Conservation (phyloP, 2,113 vertebrate genomes). For the Paralichthys olivaceus region DNA sequence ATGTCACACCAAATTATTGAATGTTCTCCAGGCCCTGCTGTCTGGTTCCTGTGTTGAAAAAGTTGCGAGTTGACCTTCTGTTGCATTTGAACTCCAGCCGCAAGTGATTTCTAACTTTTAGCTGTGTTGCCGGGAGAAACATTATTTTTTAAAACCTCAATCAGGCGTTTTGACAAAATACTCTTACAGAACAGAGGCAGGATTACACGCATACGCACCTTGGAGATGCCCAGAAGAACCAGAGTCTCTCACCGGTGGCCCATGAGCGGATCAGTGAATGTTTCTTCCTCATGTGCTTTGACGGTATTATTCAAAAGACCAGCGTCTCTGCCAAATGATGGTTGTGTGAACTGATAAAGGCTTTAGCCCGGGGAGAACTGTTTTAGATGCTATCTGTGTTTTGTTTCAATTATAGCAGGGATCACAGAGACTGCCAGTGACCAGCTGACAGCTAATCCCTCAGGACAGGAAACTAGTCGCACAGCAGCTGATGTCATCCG, state of each 20-base stretch:
- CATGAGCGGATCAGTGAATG: neutral
- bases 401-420: slow-evolving; percentile 72
- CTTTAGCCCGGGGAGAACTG: slow-evolving; percentile 61
- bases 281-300: slow-evolving; percentile 34
- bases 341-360: slow-evolving; percentile 60
- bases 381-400: slow-evolving; percentile 71
- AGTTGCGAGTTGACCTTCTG: slow-evolving; percentile 8
- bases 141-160: neutral
- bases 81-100: slow-evolving; percentile 2
- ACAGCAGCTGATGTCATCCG: slow-evolving; percentile 67
- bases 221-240: neutral
- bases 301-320: slow-evolving; percentile 43
- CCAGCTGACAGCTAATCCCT: slow-evolving; percentile 71
- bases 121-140: neutral
- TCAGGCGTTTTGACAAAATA: neutral
- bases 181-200: neutral
- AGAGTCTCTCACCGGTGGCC: neutral
- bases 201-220: neutral
- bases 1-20: slow-evolving; percentile 21
- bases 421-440: slow-evolving; percentile 67
- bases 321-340: slow-evolving; percentile 55
- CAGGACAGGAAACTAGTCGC: slow-evolving; percentile 60
- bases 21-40: neutral
- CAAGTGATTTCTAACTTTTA: slow-evolving; percentile 20
- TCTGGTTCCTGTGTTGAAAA: neutral